A percentile compares a stretch with the other conserved stretches of the same genome.
Conservation (phyloP, 2,113 vertebrate genomes). For the Helogale parvula region DNA sequence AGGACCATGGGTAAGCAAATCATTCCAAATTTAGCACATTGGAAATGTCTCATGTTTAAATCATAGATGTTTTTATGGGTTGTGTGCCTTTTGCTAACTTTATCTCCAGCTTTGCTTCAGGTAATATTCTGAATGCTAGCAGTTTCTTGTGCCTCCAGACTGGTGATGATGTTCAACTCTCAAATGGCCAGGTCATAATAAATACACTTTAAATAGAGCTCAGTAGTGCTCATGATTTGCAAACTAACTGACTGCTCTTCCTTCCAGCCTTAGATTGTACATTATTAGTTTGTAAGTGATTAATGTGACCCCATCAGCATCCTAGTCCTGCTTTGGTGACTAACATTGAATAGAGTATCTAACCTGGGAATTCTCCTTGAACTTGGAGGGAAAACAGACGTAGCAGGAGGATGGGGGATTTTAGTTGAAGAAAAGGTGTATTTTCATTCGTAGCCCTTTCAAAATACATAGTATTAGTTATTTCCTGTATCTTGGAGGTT, state of each 20-base stretch:
- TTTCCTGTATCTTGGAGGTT: background rate
- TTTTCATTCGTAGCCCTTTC: background rate
- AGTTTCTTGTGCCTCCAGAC: background rate
- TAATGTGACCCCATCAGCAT: background rate
- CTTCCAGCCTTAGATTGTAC: background rate
- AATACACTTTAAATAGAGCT: slow-evolving; percentile 11
- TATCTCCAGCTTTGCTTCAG: background rate
- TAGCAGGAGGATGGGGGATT: background rate
- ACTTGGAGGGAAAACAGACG: background rate
- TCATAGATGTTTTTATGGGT: slow-evolving; percentile 18
- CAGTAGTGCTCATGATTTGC: background rate
- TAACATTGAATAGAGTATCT: background rate
- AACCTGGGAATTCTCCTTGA: background rate
- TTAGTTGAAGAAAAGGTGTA: background rate
- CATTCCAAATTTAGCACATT: slow-evolving; percentile 52
- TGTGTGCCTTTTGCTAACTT: slow-evolving; percentile 36
- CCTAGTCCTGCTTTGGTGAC: background rate
- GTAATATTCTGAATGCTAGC: background rate
- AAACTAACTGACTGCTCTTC: background rate
- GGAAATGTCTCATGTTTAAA: slow-evolving; percentile 57
- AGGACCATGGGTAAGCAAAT: slow-evolving; percentile 28
- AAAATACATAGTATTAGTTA: background rate
- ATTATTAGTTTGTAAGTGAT: background rate
- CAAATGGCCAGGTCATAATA: background rate
- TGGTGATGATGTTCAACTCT: background rate